These are phyloP conservation scores for Schmidtea mediterranea DNA, from an alignment of 1,140 invertebrate genomes.

Conservation along the genomic window DNA sequence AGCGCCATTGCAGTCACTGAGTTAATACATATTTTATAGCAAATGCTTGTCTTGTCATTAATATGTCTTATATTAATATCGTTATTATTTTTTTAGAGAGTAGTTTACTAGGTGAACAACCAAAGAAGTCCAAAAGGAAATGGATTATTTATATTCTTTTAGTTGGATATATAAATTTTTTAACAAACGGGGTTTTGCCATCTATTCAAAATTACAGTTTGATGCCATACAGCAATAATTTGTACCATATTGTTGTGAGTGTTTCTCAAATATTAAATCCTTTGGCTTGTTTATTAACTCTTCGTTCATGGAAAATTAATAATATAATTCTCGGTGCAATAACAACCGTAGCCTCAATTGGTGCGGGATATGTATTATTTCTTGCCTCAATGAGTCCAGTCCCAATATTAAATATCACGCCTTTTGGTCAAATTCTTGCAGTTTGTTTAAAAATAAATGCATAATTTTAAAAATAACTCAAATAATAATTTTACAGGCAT, in stretches of 20 bases:
- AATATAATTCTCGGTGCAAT: neutral
- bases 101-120: too few relatives aligned
- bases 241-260: constrained; percentile 3
- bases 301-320: neutral
- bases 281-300: constrained; percentile 1
- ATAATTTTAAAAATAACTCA: neutral
- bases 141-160: too few relatives aligned
- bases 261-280: constrained; percentile 3
- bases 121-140: too few relatives aligned
- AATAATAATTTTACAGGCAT: constrained; percentile 4
- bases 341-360: neutral
- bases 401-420: neutral
- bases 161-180: neutral
- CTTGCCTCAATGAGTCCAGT: constrained; percentile 4
- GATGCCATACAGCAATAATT: constrained; percentile 5
- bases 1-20: too few relatives aligned
- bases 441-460: neutral
- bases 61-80: too few relatives aligned
- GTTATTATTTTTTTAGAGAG: too few relatives aligned
- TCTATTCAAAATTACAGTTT: constrained; percentile 7
- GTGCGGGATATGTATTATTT: neutral
- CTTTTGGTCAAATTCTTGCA: neutral
- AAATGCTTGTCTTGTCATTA: too few relatives aligned
- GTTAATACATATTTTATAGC: too few relatives aligned
- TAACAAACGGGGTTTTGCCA: constrained; percentile 5